A percentile compares a stretch with the other conserved stretches of the same genome.
Evolutionary conservation across 2,113 vertebrate species (phyloP).

Genomic region (Pteronura brasiliensis): DNA sequence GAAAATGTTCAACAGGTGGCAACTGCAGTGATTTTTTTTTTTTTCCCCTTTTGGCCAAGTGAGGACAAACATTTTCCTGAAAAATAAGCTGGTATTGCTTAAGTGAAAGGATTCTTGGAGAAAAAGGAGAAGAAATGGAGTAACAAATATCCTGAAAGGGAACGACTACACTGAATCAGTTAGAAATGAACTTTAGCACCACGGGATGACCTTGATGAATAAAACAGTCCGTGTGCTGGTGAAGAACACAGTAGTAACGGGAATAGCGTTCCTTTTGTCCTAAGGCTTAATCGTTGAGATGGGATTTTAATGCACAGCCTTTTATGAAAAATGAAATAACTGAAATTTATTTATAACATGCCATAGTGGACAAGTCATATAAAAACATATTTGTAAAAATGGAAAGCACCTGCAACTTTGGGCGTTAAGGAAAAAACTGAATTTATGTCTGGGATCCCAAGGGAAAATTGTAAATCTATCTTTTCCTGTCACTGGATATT

Average conservation of each 20-base stretch:
- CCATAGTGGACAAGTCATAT: neutral
- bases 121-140: neutral
- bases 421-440: neutral
- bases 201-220: neutral
- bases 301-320: neutral
- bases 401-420: constrained; percentile 42
- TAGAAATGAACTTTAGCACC: neutral
- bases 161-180: neutral
- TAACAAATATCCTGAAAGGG: constrained; percentile 15
- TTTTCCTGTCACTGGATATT: constrained; percentile 26
- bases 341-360: constrained; percentile 28
- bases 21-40: neutral
- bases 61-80: constrained; percentile 42
- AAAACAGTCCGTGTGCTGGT: neutral
- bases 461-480: constrained; percentile 30
- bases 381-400: constrained; percentile 36
- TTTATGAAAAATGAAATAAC: constrained; percentile 43
- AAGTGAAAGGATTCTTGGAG: constrained; percentile 21
- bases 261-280: neutral
- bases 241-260: neutral
- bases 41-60: neutral
- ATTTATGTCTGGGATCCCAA: constrained; percentile 29
- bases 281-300: neutral
- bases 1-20: constrained; percentile 63
- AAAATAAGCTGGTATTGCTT: constrained; percentile 14